A percentile compares a stretch with the other conserved stretches of the same genome.
phyloP scores from a whole-genome alignment of 1,140 invertebrate genomes.

The Euschistus heros region DNA sequence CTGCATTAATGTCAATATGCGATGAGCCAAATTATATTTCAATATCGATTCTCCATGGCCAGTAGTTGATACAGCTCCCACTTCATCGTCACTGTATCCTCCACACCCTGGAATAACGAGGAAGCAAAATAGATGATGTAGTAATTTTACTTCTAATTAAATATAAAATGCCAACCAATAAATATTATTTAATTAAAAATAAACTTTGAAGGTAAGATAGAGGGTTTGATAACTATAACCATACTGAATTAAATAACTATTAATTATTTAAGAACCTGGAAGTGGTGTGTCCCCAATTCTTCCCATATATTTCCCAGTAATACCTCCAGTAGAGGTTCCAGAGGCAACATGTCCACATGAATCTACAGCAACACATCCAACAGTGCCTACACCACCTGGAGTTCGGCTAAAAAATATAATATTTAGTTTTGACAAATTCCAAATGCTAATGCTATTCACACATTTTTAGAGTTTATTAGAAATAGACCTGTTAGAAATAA shows the following conservation, averaged over 20 bases:
- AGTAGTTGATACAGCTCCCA: conserved; percentile 61
- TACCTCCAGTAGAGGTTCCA: conserved; percentile 75
- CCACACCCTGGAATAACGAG: conserved; percentile 47
- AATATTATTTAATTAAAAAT: background rate
- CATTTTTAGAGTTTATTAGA: too few relatives aligned
- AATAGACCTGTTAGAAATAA: background rate
- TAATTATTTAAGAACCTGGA: conserved; percentile 38
- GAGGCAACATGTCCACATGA: conserved; percentile 38
- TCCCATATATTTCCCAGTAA: conserved; percentile 67
- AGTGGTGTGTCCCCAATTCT: conserved; percentile 69
- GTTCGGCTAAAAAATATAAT: background rate
- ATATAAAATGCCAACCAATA: background rate
- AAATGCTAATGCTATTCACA: too few relatives aligned
- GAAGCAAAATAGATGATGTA: background rate
- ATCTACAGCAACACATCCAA: background rate
- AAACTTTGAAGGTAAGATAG: background rate
- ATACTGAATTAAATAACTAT: background rate
- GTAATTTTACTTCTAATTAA: background rate
- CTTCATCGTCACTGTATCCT: conserved; percentile 56
- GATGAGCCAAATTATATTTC: conserved; percentile 58
- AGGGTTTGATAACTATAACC: background rate
- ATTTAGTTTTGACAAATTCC: background rate
- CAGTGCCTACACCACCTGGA: background rate
- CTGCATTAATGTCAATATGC: conserved; percentile 52
- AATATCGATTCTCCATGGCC: conserved; percentile 67